phyloP scores from a whole-genome alignment of 2,888 invertebrate genomes.

The Ctena decussata region DNA sequence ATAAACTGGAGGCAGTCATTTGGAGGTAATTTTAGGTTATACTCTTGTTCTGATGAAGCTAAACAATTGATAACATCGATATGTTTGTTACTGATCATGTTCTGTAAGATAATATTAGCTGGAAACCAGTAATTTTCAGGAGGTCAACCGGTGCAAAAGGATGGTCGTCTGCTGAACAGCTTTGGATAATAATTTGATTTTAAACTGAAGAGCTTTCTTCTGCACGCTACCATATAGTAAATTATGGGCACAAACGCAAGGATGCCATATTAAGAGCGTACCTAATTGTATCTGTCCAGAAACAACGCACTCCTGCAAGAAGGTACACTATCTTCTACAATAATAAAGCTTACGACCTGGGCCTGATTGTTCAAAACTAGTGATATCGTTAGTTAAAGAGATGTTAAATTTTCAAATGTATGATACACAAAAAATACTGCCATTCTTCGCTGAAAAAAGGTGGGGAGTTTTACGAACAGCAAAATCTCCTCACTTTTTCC shows the following conservation, averaged over 20 bases:
- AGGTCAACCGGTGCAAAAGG: constrained; percentile 36
- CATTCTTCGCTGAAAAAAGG: too few relatives aligned
- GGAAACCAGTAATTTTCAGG: constrained; percentile 19
- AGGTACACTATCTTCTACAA: too few relatives aligned
- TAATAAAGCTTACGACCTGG: too few relatives aligned
- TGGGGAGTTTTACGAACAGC: too few relatives aligned
- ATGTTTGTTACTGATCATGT: constrained; percentile 42
- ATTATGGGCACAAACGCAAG: background rate
- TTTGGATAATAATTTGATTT: constrained; percentile 7
- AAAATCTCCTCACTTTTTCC: too few relatives aligned
- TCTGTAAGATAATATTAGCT: constrained; percentile 44
- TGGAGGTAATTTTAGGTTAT: background rate
- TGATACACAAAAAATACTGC: too few relatives aligned
- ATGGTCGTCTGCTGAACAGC: constrained; percentile 33
- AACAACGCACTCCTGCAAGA: too few relatives aligned
- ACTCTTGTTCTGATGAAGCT: constrained; percentile 28
- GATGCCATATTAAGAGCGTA: background rate
- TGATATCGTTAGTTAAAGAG: too few relatives aligned
- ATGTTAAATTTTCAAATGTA: too few relatives aligned
- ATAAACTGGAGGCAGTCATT: constrained; percentile 39
- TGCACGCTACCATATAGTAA: background rate
- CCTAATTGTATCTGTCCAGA: too few relatives aligned
- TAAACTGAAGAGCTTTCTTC: background rate
- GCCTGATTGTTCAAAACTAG: too few relatives aligned
- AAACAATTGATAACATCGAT: constrained; percentile 57